Conservation (phyloP, 2,888 invertebrate species). For the Morpho achilles region DNA sequence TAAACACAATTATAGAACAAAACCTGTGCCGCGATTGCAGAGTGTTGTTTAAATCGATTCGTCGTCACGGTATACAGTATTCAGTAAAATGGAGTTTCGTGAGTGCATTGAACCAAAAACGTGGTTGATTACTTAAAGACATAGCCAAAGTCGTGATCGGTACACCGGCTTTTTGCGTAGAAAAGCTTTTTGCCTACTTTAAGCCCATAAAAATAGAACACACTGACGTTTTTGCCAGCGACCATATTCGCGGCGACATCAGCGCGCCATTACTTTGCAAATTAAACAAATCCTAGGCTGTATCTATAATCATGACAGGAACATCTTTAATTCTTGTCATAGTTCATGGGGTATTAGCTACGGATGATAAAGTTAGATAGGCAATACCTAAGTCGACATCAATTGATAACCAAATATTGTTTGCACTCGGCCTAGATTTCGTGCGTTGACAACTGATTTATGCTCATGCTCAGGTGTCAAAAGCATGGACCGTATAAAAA, state of each 20-base stretch:
- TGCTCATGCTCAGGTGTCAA: conserved; percentile 66
- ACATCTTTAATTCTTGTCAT: conserved; percentile 45
- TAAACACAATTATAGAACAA: conserved; percentile 15
- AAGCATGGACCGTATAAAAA: conserved; percentile 49
- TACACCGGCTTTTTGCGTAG: conserved; percentile 32
- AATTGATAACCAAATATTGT: conserved; percentile 60
- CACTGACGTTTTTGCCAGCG: conserved; percentile 51
- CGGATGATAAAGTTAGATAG: conserved; percentile 56
- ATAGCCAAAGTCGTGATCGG: conserved; percentile 58
- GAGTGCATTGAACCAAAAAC: conserved; percentile 76
- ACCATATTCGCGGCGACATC: conserved; percentile 11
- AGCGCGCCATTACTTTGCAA: conserved; percentile 10
- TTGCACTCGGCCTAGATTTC: conserved; percentile 53
- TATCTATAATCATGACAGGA: conserved; percentile 38
- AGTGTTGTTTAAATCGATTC: conserved; percentile 59
- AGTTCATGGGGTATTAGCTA: conserved; percentile 44
- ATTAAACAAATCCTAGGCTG: conserved; percentile 3
- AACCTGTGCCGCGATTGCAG: conserved; percentile 49
- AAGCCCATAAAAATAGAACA: conserved; percentile 53
- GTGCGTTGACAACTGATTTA: conserved; percentile 73
- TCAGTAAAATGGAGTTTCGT: conserved; percentile 63
- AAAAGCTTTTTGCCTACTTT: conserved; percentile 49
- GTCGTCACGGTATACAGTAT: conserved; percentile 58
- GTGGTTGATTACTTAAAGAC: conserved; percentile 70
- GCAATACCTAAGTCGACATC: conserved; percentile 46